These are phyloP conservation scores for Tetragnatha montana DNA, from an alignment of 2,888 invertebrate species.

Conservation along the genomic window DNA sequence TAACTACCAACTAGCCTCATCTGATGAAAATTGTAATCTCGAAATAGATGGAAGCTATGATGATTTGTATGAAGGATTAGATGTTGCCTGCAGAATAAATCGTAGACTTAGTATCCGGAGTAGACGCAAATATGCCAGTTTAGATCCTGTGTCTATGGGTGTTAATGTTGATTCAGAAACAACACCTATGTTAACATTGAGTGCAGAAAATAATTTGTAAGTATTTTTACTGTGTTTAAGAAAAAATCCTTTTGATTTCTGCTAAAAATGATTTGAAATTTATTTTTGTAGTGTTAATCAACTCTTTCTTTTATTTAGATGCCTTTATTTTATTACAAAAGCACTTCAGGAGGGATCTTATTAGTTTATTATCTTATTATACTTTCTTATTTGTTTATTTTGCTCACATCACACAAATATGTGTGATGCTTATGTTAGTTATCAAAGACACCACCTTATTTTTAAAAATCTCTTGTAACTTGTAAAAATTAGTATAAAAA, in stretches of 20 bases:
- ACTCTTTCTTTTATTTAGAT: not conserved
- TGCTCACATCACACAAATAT: too few relatives aligned
- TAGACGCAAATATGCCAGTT: constrained; percentile 82
- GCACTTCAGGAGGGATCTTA: too few relatives aligned
- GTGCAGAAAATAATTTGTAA: constrained; percentile 67
- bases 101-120: constrained; percentile 75
- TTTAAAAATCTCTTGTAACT: too few relatives aligned
- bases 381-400: too few relatives aligned
- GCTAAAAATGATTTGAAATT: not conserved
- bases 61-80: constrained; percentile 83
- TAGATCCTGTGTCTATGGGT: constrained; percentile 84
- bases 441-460: too few relatives aligned
- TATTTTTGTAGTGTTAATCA: not conserved
- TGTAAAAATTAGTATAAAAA: too few relatives aligned
- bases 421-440: too few relatives aligned
- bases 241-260: too few relatives aligned
- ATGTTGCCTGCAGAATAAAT: constrained; percentile 74
- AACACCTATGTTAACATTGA: constrained; percentile 57
- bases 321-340: not conserved
- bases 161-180: constrained; percentile 78
- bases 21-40: constrained; percentile 81
- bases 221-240: constrained; percentile 3
- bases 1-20: constrained; percentile 90
- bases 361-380: too few relatives aligned
- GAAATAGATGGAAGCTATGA: constrained; percentile 76